Base-by-base conservation (phyloP, 1,140 invertebrate genomes). In the Nephotettix cincticeps region DNA sequence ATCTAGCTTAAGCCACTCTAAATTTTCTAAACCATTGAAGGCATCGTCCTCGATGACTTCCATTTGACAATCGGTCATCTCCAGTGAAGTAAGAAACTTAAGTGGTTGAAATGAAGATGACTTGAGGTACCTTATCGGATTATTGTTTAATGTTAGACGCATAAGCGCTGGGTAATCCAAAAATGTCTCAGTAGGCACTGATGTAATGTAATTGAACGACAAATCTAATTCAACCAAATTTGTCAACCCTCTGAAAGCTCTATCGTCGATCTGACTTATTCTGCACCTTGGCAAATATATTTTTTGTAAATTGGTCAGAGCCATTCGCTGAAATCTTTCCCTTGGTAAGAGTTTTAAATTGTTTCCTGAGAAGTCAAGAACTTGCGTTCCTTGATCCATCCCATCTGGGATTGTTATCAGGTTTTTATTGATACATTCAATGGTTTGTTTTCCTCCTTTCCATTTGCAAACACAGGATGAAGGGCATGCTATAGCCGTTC, bases 221-320 rank as follows among this genome's bases (percentile, higher is more conserved):
- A 97, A 82, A 83, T 97, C 94, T 72, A 97, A 82, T 80, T 96
- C 94, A 1, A 97, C 92, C 19, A 97, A 83, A 79, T 96, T 96
- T 9, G 90, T 90, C 25, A 97, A 84, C 0, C 93, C 93, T 28
- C 87, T 85, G 78, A 96, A 95, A 1, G 94, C 90, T 72, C 86
- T 84, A 69, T 89, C 87, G 75, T 93, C 90, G 69, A 96, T 89
- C 73, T 88, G 87, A 74, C 86, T 87, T 68, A 97, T 85, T 71
- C 88, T 85, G 78, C 93, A 95, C 71, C 87, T 86, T 27, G 90
- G 85, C 43, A 96, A 80, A 79, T 90, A 95, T 63, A 97, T 89
- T 76, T 92, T 90, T 77, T 97, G 94, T 63, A 96, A 83, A 81
- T 96, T 94, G n/a, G 92, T 86, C 65, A 96, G 81, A 17, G 90